These are phyloP conservation scores for Threskiornis aethiopicus DNA, from an alignment of 2,797 vertebrate genomes.

Conservation along the genomic window DNA sequence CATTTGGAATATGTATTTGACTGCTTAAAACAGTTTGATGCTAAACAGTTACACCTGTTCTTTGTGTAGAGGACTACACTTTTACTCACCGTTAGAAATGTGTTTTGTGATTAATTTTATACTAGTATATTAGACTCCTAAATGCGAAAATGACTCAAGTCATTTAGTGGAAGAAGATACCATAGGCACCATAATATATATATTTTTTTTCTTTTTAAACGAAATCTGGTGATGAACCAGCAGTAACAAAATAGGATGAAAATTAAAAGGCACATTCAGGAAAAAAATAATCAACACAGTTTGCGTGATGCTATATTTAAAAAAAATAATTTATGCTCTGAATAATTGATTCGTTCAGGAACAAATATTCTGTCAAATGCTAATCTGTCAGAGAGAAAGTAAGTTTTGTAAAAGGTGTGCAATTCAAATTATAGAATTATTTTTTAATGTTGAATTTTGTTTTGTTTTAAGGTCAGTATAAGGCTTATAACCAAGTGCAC, in stretches of 20 bases:
- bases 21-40: neutral
- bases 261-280: constrained; percentile 79
- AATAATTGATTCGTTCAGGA: neutral
- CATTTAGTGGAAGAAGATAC: constrained; percentile 55
- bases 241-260: constrained; percentile 50
- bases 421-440: neutral
- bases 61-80: constrained; percentile 24
- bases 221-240: constrained; percentile 53
- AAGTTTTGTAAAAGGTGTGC: neutral
- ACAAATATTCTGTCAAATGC: neutral
- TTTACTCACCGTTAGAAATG: neutral
- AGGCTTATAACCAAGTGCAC: constrained; percentile 11
- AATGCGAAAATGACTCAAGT: constrained; percentile 40
- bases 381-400: neutral
- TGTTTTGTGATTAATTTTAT: constrained; percentile 27
- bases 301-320: constrained; percentile 5
- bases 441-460: neutral
- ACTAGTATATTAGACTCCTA: constrained; percentile 25
- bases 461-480: constrained; percentile 8
- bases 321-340: constrained; percentile 24
- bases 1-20: constrained; percentile 28
- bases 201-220: neutral
- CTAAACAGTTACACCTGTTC: neutral
- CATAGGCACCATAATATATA: constrained; percentile 70
- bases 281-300: constrained; percentile 39